A percentile compares a stretch with the other conserved stretches of the same genome.
Evolutionary conservation across 1,140 invertebrate genomes (phyloP).

Genomic region (Bilobella aurantiaca): DNA sequence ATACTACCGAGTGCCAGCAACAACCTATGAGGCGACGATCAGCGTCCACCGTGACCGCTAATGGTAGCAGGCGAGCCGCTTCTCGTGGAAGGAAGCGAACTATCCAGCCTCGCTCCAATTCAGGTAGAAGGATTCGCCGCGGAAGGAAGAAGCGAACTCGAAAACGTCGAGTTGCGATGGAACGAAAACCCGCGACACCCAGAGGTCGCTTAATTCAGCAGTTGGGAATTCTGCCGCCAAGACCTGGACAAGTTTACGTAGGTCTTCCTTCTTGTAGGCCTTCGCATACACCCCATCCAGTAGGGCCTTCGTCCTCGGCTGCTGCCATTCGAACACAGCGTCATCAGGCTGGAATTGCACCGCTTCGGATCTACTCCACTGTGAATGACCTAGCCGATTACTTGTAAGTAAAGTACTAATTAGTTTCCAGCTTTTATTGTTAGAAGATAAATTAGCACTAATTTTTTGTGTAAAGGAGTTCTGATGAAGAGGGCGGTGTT

Average conservation of each 20-base stretch:
- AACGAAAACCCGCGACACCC: constrained; percentile 35
- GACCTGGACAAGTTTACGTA: constrained; percentile 40
- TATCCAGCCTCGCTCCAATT: no score
- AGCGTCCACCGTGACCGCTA: no score
- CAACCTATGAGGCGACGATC: no score
- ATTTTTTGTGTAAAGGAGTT: constrained; percentile 16
- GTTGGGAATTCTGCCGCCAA: constrained; percentile 41
- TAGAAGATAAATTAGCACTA: background rate
- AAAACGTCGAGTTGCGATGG: constrained; percentile 15
- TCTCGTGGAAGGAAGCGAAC: constrained; percentile 36
- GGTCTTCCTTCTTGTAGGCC: constrained; percentile 34
- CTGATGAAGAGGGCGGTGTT: constrained; percentile 36
- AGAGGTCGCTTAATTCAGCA: constrained; percentile 41
- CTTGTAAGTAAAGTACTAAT: constrained; percentile 15
- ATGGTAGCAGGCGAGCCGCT: background rate
- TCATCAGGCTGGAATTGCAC: constrained; percentile 28
- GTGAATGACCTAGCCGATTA: constrained; percentile 23
- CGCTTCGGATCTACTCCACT: constrained; percentile 22
- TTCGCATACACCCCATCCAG: background rate
- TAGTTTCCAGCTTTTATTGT: background rate
- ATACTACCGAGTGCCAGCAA: no score
- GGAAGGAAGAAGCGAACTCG: background rate
- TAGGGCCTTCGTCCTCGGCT: background rate
- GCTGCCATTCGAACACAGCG: constrained; percentile 14
- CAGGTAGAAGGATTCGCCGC: constrained; percentile 29